phyloP scores from a whole-genome alignment of 2,888 invertebrate species.

The Hyposoter dolosus region DNA sequence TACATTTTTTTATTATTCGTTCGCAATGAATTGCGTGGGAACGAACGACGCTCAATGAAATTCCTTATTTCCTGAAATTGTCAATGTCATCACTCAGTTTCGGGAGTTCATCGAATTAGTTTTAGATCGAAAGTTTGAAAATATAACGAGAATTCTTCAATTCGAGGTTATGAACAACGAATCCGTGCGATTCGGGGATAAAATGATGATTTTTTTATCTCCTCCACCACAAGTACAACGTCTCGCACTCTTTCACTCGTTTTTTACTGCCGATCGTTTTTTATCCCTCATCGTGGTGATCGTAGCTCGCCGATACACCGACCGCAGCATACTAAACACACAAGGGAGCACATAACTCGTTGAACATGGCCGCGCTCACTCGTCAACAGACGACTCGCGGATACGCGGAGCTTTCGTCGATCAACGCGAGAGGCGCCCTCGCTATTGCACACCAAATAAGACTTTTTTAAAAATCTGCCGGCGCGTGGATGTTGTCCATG shows the following conservation, averaged over 20 bases:
- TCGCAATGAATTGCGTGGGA: background rate
- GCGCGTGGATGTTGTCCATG: background rate
- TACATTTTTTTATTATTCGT: background rate
- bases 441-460: background rate
- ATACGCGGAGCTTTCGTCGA: constrained; percentile 43
- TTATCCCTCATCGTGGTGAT: constrained; percentile 50
- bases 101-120: background rate
- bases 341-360: constrained; percentile 74
- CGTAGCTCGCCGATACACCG: constrained; percentile 77
- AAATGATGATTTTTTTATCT: background rate
- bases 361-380: constrained; percentile 79
- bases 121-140: background rate
- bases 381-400: constrained; percentile 36
- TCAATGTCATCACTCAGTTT: constrained; percentile 13
- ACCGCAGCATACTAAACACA: constrained; percentile 81
- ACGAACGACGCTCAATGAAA: background rate
- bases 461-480: background rate
- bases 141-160: background rate
- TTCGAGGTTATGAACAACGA: constrained; percentile 3
- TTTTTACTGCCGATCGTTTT: constrained; percentile 1
- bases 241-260: background rate
- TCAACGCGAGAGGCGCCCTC: constrained; percentile 60
- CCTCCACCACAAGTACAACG: background rate
- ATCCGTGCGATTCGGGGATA: background rate
- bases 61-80: background rate